Conservation (phyloP, 2,888 invertebrate genomes). For the Aquatica leii region DNA sequence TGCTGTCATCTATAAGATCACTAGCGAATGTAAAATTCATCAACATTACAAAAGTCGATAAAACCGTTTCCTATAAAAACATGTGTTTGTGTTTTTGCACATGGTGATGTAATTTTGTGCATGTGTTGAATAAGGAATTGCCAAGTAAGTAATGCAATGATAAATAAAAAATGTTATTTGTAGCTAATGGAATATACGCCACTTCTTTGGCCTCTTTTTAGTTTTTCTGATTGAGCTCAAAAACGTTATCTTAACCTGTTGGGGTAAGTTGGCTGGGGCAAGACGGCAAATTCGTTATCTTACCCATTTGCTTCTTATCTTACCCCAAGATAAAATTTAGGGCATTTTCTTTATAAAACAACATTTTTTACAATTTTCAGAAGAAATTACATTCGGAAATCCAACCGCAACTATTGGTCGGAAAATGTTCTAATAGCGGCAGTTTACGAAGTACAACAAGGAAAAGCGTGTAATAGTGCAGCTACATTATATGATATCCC, state of each 20-base stretch:
- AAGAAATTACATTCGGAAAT: background rate
- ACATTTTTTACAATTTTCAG: slow-evolving; percentile 8
- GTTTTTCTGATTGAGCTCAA: background rate
- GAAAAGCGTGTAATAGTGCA: slow-evolving; percentile 7
- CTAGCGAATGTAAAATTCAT: background rate
- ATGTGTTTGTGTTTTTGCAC: too few relatives aligned
- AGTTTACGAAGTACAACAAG: slow-evolving; percentile 8
- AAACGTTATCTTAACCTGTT: background rate
- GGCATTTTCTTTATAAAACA: background rate
- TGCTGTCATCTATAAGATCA: background rate
- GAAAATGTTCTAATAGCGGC: slow-evolving; percentile 9
- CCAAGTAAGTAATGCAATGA: background rate
- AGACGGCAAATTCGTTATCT: background rate
- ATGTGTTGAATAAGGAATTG: background rate
- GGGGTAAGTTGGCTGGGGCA: background rate
- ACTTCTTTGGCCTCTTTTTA: background rate
- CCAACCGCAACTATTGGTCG: slow-evolving; percentile 6
- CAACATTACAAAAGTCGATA: background rate
- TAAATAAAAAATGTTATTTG: background rate
- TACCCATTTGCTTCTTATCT: background rate
- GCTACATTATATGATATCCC: slow-evolving; percentile 6
- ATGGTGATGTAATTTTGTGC: background rate
- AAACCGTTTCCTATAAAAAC: too few relatives aligned
- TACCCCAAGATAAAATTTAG: background rate
- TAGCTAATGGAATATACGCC: background rate